These are phyloP conservation scores for Sceloporus tristichus DNA, from an alignment of 2,113 vertebrate species.

Conservation along the genomic window DNA sequence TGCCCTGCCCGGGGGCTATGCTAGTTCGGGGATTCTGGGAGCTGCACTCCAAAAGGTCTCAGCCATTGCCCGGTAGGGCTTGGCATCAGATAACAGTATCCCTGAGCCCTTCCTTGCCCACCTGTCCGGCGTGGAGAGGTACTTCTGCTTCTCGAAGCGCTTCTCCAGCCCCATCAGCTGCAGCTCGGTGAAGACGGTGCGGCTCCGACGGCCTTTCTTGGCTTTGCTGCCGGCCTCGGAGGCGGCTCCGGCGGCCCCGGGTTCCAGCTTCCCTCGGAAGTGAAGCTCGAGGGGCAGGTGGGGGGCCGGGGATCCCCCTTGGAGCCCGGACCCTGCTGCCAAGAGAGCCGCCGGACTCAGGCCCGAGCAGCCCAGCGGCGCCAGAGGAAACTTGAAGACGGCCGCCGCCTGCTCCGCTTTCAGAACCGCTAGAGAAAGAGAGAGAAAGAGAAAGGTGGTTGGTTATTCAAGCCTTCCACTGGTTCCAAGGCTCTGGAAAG, in stretches of 20 bases:
- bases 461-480: too few relatives aligned
- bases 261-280: constrained; percentile 93
- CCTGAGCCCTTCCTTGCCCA: constrained; percentile 64
- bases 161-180: constrained; percentile 99
- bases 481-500: neutral
- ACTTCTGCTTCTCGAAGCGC: constrained; percentile 99
- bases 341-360: constrained; percentile 87
- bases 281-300: constrained; percentile 96
- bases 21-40: neutral
- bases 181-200: constrained; percentile 97
- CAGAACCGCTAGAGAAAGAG: constrained; percentile 78
- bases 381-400: constrained; percentile 94
- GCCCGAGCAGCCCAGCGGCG: constrained; percentile 89
- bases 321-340: constrained; percentile 86
- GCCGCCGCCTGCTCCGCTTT: constrained; percentile 90
- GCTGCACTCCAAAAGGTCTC: neutral
- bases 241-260: constrained; percentile 73
- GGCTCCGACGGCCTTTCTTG: constrained; percentile 96
- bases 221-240: constrained; percentile 86
- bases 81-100: too few relatives aligned
- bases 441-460: neutral
- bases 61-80: neutral
- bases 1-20: neutral
- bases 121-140: constrained; percentile 98
- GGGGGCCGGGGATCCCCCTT: constrained; percentile 80